Evolutionary conservation across 1,140 invertebrate species (phyloP).

Genomic region (Psix sp.): DNA sequence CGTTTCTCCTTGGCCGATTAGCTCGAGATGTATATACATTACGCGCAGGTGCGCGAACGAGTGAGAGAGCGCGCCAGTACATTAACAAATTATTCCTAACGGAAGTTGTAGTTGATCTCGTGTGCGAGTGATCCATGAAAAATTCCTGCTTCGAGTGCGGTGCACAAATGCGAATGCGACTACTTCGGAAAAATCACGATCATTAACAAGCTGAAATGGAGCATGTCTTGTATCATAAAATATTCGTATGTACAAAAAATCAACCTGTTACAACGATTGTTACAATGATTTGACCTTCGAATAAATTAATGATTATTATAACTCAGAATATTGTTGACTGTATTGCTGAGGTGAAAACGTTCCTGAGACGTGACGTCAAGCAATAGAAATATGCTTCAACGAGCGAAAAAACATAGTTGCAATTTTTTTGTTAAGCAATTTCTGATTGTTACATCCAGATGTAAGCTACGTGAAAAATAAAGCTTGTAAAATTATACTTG

Average conservation of each 20-base stretch:
- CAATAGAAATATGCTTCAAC: background rate
- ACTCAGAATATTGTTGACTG: conserved; percentile 23
- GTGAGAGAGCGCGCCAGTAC: conserved; percentile 18
- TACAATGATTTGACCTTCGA: conserved; percentile 34
- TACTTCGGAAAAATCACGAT: conserved; percentile 36
- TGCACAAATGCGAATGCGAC: background rate
- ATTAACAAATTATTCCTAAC: conserved; percentile 57
- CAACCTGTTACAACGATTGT: conserved; percentile 35
- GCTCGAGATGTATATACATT: conserved; percentile 51
- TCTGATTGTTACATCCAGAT: too few relatives aligned
- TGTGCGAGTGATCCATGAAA: conserved; percentile 39
- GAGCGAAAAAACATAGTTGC: too few relatives aligned
- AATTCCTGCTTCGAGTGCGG: conserved; percentile 28
- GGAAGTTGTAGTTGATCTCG: conserved; percentile 42
- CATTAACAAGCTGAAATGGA: conserved; percentile 35
- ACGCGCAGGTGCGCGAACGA: conserved; percentile 35
- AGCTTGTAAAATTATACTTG: too few relatives aligned
- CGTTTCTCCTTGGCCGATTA: conserved; percentile 57
- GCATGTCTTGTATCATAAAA: conserved; percentile 26
- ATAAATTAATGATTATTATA: conserved; percentile 44
- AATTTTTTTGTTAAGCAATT: too few relatives aligned
- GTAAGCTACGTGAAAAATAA: too few relatives aligned
- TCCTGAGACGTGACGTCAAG: background rate
- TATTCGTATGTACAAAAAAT: conserved; percentile 21
- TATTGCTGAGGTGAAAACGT: conserved; percentile 3